Base-by-base conservation (phyloP, 2,888 invertebrate genomes). In the Ptychoptera albimana region DNA sequence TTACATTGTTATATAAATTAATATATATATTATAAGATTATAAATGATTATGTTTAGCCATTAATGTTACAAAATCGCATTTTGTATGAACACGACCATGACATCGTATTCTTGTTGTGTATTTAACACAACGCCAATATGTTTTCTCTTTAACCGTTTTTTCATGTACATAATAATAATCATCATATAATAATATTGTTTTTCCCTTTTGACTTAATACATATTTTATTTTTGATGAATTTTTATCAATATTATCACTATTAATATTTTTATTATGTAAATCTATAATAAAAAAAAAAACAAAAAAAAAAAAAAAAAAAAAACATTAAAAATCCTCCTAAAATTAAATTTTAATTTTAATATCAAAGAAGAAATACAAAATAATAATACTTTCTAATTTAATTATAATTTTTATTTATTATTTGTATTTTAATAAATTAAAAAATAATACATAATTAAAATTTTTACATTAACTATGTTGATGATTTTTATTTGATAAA, bases 71-170 rank as follows among this genome's bases (percentile, higher is more conserved):
- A 3, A 49, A 46, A 3, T 56, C 56, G 4, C 55, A 47, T 0
- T 55, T 48, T 0, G 63, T 61, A 48, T 65, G 65, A 2, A 64
- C 49, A 13, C 65, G 54, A 5, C 59, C 64, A 37, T 59, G 63
- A 44, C 65, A 66, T 44, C 55, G 60, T 9, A 51, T 43, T 11
- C 40, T 45, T 0, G 65, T 64, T 8, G 65, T 65, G 42, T 65
- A 65, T 45, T 62, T 58, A 1, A 59, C 60, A 49, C 65, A 66
- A 30, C 65, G 57, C 65, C 65, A 66, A 49, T 66, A 66, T 8
- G 58, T 56, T 49, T 65, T 65, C 16, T 52, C 50, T 1, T 58
- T 57, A 12, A 61, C 55, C 13, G 50, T 49, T 50, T 64, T 65
- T 44, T 66, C 65, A 10, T 56, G 56, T 2, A 64, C 60, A 46